Percentiles rank a stretch among this genome's conserved stretches.
Conservation (phyloP, 1,140 invertebrate genomes). For the Drosophila punjabiensis region DNA sequence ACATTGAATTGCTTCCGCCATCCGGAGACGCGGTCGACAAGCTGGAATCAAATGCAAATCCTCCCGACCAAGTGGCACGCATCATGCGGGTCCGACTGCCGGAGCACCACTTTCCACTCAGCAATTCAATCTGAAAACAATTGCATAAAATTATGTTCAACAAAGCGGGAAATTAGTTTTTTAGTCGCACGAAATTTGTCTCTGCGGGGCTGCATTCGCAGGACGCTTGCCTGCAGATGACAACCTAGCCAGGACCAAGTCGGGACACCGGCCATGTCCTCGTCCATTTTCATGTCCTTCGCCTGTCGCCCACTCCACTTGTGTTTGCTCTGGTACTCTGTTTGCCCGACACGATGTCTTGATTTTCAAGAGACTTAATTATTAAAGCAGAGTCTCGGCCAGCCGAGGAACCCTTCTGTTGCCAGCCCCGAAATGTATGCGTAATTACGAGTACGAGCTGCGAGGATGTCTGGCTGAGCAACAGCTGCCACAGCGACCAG, state of each 20-base stretch:
- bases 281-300: not conserved
- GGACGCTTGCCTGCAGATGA: conserved; percentile 20
- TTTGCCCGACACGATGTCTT: conserved; percentile 29
- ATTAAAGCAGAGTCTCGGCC: conserved; percentile 37
- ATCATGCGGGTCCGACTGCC: conserved; percentile 16
- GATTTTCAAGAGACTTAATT: conserved; percentile 47
- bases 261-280: conserved; percentile 9
- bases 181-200: conserved; percentile 46
- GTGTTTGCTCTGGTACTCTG: conserved; percentile 20
- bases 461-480: conserved; percentile 51
- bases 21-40: conserved; percentile 1
- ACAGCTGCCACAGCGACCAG: conserved; percentile 63
- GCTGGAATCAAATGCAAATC: conserved; percentile 30
- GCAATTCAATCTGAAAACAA: conserved; percentile 73
- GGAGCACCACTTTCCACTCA: conserved; percentile 24
- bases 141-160: conserved; percentile 79
- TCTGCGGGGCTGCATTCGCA: conserved; percentile 18
- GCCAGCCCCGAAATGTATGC: conserved; percentile 66
- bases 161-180: conserved; percentile 79
- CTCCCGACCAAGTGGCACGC: conserved; percentile 14
- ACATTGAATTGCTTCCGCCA: conserved; percentile 21
- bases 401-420: conserved; percentile 30
- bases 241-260: not conserved
- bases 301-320: not conserved
- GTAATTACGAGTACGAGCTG: conserved; percentile 54